Evolutionary conservation across 2,797 vertebrate species (phyloP), one percentile per base, ranked within the genome.

Genomic region (Luscinia megarhynchos): DNA sequence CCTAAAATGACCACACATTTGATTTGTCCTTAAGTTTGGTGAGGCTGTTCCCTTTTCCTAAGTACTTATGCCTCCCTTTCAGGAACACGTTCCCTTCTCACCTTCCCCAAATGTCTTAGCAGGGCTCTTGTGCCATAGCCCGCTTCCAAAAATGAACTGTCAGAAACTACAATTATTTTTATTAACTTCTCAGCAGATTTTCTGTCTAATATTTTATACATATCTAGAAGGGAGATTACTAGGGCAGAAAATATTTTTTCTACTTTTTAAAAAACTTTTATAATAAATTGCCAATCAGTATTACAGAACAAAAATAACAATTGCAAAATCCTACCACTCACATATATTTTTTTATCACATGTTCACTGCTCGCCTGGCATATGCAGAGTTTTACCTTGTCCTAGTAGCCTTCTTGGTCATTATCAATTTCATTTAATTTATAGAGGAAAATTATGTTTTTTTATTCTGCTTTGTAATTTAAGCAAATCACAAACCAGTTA

Each of bases 381-480:
- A 32, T 74, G 19, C 46, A n/a, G 12, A 53, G 29, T 73, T 81
- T 38, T 83, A 41, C 51, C 55, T 76, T 61, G 10, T 59, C 50
- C 58, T 45, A 20, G 17, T 58, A 86, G 12, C 30, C 40, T 53
- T 83, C 55, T 50, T 69, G 32, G 26, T 74, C 27, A 46, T 81
- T 70, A 81, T 29, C 24, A 51, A 17, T 43, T 59, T 76, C 46
- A 72, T 84, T 84, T 36, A 79, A 89, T 80, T 74, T 50, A 20
- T 21, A 20, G n/a, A 76, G 40, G 27, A 87, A 34, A 73, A 26
- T 38, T 58, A 36, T 32, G 23, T 53, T 68, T 41, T 66, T 59
- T 72, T 63, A 36, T 76, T 89, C 30, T 84, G 23, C 26, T 72
- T 89, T 84, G 59, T 84, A 90, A 93, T 87, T 70, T 79, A 88